A percentile compares a stretch with the other conserved stretches of the same genome.
Conservation (phyloP, 2,113 vertebrate genomes). For the Porphyrio hochstetteri region DNA sequence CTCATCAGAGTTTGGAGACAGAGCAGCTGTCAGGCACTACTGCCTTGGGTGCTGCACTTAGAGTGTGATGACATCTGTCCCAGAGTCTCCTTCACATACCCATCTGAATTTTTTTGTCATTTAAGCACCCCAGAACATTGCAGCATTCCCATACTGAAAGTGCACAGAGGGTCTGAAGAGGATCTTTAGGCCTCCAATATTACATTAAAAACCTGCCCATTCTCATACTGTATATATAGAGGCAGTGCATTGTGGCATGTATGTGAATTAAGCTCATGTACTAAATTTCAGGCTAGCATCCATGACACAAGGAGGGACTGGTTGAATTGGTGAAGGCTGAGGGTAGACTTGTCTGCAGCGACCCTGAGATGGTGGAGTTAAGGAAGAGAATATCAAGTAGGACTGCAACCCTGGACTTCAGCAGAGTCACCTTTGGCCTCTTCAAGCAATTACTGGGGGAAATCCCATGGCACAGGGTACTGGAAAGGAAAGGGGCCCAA, state of each 20-base stretch:
- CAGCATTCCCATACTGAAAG: neutral
- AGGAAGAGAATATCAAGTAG: too few species aligned
- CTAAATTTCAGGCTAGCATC: neutral
- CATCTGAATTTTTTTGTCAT: neutral
- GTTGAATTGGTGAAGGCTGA: too few species aligned
- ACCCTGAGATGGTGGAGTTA: too few species aligned
- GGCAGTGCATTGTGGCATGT: neutral
- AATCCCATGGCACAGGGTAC: too few species aligned
- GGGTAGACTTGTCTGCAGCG: too few species aligned
- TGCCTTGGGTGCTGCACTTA: neutral
- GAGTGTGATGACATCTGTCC: neutral
- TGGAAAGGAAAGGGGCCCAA: too few species aligned
- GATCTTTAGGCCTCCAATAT: neutral
- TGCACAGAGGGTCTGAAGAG: neutral
- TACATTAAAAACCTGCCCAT: neutral
- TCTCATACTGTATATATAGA: neutral
- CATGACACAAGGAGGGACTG: neutral
- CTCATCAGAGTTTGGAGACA: neutral
- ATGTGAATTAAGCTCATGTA: neutral
- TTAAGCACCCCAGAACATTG: neutral
- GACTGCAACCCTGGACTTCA: too few species aligned
- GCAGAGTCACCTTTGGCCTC: too few species aligned
- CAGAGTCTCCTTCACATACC: neutral
- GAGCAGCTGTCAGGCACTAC: neutral
- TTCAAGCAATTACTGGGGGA: too few species aligned